A percentile compares a stretch with the other conserved stretches of the same genome.
phyloP scores from a whole-genome alignment of 23 tunicate genomes.

The Ascidia mentula region DNA sequence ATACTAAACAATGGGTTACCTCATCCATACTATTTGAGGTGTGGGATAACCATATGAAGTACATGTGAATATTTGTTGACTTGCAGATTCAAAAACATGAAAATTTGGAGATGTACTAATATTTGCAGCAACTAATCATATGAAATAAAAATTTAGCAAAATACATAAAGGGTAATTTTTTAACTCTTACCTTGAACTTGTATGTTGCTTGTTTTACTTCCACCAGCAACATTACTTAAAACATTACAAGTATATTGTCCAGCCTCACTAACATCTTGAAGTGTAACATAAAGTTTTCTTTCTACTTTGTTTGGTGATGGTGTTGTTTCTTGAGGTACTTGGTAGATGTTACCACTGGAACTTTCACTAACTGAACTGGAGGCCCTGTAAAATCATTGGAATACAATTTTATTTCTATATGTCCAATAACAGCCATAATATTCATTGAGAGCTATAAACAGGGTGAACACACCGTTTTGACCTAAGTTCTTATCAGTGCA shows the following conservation, averaged over 20 bases:
- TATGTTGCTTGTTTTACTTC: background rate
- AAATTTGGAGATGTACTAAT: constrained; percentile 3
- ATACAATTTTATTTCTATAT: no score
- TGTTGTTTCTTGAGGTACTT: background rate
- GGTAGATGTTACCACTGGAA: background rate
- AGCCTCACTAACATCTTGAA: background rate
- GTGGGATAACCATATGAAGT: no score
- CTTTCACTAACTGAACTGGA: background rate
- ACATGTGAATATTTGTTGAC: no score
- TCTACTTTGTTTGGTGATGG: background rate
- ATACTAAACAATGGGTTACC: no score
- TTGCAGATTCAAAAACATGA: no score
- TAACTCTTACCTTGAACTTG: background rate
- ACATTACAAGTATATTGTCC: constrained; percentile 1
- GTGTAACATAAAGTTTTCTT: background rate
- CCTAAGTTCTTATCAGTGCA: no score
- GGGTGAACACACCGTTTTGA: no score
- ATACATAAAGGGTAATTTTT: background rate
- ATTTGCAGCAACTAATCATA: background rate
- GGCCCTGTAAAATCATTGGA: background rate
- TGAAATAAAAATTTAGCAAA: background rate
- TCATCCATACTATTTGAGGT: no score
- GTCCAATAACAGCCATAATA: no score
- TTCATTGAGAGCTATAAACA: no score
- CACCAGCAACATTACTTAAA: background rate